phyloP scores from a whole-genome alignment of 2,888 invertebrate genomes.

The Hesperia comma region DNA sequence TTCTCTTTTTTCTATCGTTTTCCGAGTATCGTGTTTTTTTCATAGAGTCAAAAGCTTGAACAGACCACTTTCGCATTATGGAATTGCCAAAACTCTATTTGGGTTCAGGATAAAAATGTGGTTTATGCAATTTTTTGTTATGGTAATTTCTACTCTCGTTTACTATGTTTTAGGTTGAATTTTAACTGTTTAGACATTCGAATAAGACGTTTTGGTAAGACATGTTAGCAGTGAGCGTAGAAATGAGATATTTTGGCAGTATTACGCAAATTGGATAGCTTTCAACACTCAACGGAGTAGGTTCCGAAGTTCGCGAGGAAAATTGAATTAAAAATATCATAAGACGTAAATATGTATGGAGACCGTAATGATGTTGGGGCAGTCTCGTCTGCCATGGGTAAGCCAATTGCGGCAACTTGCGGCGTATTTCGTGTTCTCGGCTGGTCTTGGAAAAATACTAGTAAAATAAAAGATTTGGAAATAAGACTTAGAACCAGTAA shows the following conservation, averaged over 20 bases:
- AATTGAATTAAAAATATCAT: constrained; percentile 84
- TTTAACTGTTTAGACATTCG: constrained; percentile 40
- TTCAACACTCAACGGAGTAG: constrained; percentile 84
- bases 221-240: constrained; percentile 74
- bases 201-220: constrained; percentile 53
- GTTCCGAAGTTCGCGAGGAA: constrained; percentile 82
- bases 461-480: neutral
- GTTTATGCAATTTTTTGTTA: constrained; percentile 43
- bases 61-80: constrained; percentile 84
- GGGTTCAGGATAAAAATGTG: constrained; percentile 55
- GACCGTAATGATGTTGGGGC: constrained; percentile 76
- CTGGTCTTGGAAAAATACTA: constrained; percentile 3
- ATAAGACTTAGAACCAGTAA: no score
- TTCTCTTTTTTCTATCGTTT: constrained; percentile 82
- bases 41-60: constrained; percentile 84
- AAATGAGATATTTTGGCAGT: constrained; percentile 85
- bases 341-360: constrained; percentile 80
- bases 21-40: constrained; percentile 78
- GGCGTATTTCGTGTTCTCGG: constrained; percentile 27
- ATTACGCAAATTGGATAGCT: constrained; percentile 85
- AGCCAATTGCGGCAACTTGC: constrained; percentile 36
- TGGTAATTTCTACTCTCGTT: constrained; percentile 49
- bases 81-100: constrained; percentile 83
- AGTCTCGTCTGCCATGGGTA: constrained; percentile 39
- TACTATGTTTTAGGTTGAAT: constrained; percentile 44